Percentiles rank a stretch among this genome's conserved stretches.
These are phyloP conservation scores for Chalcis sispes DNA, from an alignment of 2,888 invertebrate genomes.

Conservation along the genomic window DNA sequence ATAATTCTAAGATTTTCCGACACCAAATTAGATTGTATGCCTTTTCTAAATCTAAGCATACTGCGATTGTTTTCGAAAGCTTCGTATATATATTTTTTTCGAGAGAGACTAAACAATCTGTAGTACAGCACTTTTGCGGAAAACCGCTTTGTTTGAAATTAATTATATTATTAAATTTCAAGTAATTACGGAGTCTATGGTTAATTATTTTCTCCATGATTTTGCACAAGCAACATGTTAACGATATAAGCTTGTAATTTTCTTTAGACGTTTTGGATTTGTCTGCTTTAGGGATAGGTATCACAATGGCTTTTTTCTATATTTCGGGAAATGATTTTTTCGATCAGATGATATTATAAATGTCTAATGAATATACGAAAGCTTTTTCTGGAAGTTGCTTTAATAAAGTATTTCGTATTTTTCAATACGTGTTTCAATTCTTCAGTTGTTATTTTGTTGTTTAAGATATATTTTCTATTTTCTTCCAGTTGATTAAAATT, in stretches of 20 bases:
- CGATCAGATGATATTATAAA: neutral
- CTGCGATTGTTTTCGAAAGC: too few relatives aligned
- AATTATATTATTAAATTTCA: neutral
- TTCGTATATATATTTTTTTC: too few relatives aligned
- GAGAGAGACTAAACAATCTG: too few relatives aligned
- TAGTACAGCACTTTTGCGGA: too few relatives aligned
- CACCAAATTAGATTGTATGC: too few relatives aligned
- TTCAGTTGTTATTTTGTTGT: slow-evolving; percentile 30
- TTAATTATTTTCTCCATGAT: neutral
- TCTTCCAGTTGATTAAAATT: slow-evolving; percentile 2
- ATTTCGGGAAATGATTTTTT: neutral
- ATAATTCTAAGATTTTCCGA: too few relatives aligned
- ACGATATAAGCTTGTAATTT: neutral
- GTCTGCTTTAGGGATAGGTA: neutral
- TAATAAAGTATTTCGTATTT: neutral
- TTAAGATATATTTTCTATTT: slow-evolving; percentile 35
- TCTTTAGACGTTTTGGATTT: neutral
- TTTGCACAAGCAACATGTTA: slow-evolving; percentile 3
- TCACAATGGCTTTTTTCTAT: neutral
- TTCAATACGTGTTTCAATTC: too few relatives aligned
- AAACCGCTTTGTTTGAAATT: neutral
- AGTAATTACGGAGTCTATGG: neutral
- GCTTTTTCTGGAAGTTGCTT: neutral
- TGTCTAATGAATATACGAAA: neutral
- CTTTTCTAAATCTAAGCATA: too few relatives aligned